Conservation (phyloP, 2,888 invertebrate genomes). For the Baronia brevicornis region DNA sequence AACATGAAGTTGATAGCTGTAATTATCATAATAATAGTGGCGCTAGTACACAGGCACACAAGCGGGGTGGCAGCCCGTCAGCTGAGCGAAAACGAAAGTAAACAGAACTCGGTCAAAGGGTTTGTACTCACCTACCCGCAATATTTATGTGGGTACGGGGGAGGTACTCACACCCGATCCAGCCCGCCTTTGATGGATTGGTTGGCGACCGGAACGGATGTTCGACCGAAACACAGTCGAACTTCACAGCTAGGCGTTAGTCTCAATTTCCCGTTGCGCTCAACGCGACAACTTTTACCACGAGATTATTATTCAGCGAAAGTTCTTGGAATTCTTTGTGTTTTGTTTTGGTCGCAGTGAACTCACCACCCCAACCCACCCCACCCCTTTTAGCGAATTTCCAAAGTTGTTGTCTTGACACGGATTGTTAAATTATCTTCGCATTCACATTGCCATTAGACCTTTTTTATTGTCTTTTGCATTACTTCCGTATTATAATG, state of each 20-base stretch:
- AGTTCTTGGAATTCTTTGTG: conserved; percentile 62
- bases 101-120: conserved; percentile 77
- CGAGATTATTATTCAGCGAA: conserved; percentile 67
- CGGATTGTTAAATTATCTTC: conserved; percentile 35
- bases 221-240: conserved; percentile 64
- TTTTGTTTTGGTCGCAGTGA: conserved; percentile 50
- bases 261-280: conserved; percentile 59
- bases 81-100: conserved; percentile 77
- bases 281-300: conserved; percentile 55
- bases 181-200: conserved; percentile 73
- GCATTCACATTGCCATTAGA: conserved; percentile 20
- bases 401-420: conserved; percentile 42
- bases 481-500: conserved; percentile 1
- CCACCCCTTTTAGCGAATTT: conserved; percentile 26
- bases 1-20: conserved; percentile 52
- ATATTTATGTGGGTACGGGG: conserved; percentile 73
- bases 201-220: conserved; percentile 69
- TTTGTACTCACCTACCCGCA: conserved; percentile 75
- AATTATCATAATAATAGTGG: conserved; percentile 73
- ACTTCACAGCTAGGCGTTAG: conserved; percentile 57
- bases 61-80: conserved; percentile 66
- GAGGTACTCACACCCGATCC: conserved; percentile 59
- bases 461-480: conserved; percentile 1
- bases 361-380: conserved; percentile 28
- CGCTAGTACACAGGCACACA: too few relatives aligned